These are phyloP conservation scores for Mactra quadrangularis DNA, from an alignment of 1,140 invertebrate species.

Conservation along the genomic window DNA sequence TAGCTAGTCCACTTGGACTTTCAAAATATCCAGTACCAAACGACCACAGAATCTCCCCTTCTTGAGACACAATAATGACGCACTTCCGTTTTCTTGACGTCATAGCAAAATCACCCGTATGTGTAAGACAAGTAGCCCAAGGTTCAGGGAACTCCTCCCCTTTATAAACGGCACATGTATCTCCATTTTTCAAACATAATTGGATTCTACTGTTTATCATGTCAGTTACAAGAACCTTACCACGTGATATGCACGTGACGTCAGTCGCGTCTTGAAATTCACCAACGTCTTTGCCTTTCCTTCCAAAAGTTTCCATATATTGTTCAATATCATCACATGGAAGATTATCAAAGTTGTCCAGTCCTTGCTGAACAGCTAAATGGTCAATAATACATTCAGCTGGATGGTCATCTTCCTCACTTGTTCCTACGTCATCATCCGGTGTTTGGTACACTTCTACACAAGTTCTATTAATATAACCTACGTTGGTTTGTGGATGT, in stretches of 20 bases:
- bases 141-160: slow-evolving; percentile 61
- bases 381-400: slow-evolving; percentile 11
- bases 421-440: neutral
- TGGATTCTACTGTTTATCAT: slow-evolving; percentile 65
- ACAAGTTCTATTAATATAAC: slow-evolving; percentile 28
- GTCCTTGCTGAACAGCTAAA: neutral
- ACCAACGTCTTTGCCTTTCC: slow-evolving; percentile 54
- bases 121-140: slow-evolving; percentile 44
- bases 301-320: slow-evolving; percentile 40
- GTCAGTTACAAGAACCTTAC: slow-evolving; percentile 64
- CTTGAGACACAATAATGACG: slow-evolving; percentile 56
- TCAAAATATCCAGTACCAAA: slow-evolving; percentile 55
- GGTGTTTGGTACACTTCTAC: neutral
- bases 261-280: slow-evolving; percentile 65
- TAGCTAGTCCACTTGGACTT: slow-evolving; percentile 60
- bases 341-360: neutral
- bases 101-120: slow-evolving; percentile 52
- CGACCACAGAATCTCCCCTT: slow-evolving; percentile 51
- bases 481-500: slow-evolving; percentile 14
- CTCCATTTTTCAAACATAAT: slow-evolving; percentile 36
- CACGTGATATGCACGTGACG: slow-evolving; percentile 33
- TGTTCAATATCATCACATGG: neutral
- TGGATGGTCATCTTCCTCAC: neutral
- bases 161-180: slow-evolving; percentile 33
- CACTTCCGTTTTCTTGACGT: slow-evolving; percentile 55